phyloP scores from a whole-genome alignment of 1,140 invertebrate species.

The Ooceraea biroi region DNA sequence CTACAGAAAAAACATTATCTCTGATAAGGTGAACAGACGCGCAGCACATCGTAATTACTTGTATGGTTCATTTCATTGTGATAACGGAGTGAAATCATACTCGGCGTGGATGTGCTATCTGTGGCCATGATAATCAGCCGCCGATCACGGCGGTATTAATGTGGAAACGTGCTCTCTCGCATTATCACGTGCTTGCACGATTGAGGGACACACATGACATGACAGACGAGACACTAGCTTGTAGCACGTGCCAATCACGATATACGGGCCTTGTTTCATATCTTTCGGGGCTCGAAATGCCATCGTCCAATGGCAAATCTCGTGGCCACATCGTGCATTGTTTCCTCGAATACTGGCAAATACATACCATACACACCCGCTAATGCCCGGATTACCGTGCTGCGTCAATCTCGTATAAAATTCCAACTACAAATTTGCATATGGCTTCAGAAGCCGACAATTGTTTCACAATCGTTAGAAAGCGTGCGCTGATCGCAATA shows the following conservation, averaged over 20 bases:
- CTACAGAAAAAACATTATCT: too few relatives aligned
- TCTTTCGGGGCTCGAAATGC: slow-evolving; percentile 29
- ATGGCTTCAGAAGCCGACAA: neutral
- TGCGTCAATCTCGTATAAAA: neutral
- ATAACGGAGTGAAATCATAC: slow-evolving; percentile 19
- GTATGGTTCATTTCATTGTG: neutral
- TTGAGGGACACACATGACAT: slow-evolving; percentile 4
- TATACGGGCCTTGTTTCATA: slow-evolving; percentile 11
- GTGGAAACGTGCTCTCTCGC: slow-evolving; percentile 16
- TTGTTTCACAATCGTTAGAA: slow-evolving; percentile 20
- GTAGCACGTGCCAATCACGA: neutral
- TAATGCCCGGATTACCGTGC: neutral
- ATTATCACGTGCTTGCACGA: slow-evolving; percentile 51
- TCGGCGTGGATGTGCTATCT: neutral
- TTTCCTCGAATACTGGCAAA: slow-evolving; percentile 3
- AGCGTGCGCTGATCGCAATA: neutral
- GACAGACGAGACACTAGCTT: slow-evolving; percentile 3
- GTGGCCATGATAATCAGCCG: slow-evolving; percentile 33
- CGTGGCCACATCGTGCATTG: too few relatives aligned
- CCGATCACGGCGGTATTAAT: slow-evolving; percentile 50
- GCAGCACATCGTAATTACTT: neutral
- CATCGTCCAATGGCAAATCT: neutral
- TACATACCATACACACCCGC: slow-evolving; percentile 24
- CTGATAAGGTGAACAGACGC: neutral
- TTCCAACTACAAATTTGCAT: neutral